Percentiles rank a stretch among this genome's conserved stretches.
phyloP scores from a whole-genome alignment of 2,113 vertebrate genomes.

The Atherinomorus stipes region DNA sequence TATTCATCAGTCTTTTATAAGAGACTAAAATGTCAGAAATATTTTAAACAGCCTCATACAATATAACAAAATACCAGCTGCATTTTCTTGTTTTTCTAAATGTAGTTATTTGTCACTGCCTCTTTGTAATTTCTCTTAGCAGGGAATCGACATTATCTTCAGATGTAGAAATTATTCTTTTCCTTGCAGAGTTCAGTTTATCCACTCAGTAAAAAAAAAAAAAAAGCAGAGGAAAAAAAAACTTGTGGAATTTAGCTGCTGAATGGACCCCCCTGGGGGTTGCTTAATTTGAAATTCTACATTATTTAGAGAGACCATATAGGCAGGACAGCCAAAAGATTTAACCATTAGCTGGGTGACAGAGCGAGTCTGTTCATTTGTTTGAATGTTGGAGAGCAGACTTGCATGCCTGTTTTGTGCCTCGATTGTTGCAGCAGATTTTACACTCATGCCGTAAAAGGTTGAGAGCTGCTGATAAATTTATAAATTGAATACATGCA shows the following conservation, averaged over 20 bases:
- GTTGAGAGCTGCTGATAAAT: not conserved
- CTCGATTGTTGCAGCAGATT: constrained; percentile 5
- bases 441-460: constrained; percentile 1
- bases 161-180: no score
- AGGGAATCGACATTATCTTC: no score
- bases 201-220: no score
- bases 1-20: not conserved
- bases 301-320: not conserved
- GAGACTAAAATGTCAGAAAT: not conserved
- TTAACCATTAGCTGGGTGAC: constrained; percentile 52
- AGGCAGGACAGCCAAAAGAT: constrained; percentile 21
- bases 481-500: not conserved
- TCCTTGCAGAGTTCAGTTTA: not conserved
- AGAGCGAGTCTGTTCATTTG: constrained; percentile 20
- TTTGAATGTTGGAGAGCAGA: constrained; percentile 1
- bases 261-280: constrained; percentile 26
- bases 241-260: constrained; percentile 19
- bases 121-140: not conserved
- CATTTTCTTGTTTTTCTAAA: not conserved
- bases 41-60: not conserved
- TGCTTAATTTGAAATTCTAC: constrained; percentile 30
- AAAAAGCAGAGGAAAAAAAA: not conserved
- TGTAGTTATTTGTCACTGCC: not conserved
- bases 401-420: not conserved
- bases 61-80: not conserved